Conservation (phyloP, 2,797 vertebrate species). For the Sebastes iracundus region DNA sequence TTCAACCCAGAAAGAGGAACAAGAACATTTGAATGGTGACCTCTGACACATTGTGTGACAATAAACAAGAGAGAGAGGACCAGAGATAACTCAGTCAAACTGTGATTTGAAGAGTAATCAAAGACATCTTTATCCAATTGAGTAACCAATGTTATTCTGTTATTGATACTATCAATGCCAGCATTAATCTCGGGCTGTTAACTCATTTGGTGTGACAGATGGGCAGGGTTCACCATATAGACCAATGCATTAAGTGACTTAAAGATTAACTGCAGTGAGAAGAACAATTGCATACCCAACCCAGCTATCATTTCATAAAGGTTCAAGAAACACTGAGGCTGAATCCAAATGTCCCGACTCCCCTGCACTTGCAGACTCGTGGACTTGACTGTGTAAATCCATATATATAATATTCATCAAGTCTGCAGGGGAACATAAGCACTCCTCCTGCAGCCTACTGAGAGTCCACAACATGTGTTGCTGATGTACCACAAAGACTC, state of each 20-base stretch:
- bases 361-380: not conserved
- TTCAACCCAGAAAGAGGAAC: not conserved
- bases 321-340: not conserved
- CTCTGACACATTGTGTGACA: not conserved
- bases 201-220: not conserved
- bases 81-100: not conserved
- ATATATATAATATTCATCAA: not conserved
- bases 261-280: not conserved
- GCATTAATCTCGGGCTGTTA: not conserved
- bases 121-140: not conserved
- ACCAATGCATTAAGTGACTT: not conserved
- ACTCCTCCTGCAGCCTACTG: not conserved
- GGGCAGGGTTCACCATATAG: not conserved
- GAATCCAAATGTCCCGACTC: not conserved
- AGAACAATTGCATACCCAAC: not conserved
- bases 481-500: not conserved
- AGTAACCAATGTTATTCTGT: not conserved
- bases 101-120: not conserved
- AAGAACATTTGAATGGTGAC: not conserved
- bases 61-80: not conserved
- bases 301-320: not conserved
- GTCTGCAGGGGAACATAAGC: not conserved
- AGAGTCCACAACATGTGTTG: not conserved
- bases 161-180: not conserved
- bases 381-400: not conserved